phyloP scores from a whole-genome alignment of 2,888 invertebrate species.

The Lasius platythorax region DNA sequence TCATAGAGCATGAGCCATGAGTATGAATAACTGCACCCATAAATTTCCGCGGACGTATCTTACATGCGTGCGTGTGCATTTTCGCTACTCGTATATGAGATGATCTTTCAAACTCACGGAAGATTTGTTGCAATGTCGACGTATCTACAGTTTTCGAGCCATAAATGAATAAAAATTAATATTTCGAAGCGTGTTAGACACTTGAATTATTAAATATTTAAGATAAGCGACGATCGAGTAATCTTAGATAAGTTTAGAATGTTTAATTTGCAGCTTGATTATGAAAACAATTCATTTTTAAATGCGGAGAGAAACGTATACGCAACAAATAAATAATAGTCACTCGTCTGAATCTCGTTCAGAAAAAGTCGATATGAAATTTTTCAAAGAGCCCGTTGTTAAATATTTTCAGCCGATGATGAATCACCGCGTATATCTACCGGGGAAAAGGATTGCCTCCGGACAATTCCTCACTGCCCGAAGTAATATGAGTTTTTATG shows the following conservation, averaged over 20 bases:
- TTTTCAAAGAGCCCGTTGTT: not conserved
- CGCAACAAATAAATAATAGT: not conserved
- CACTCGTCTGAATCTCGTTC: not conserved
- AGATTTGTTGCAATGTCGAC: slow-evolving; percentile 31
- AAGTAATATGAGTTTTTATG: slow-evolving; percentile 47
- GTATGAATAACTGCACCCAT: slow-evolving; percentile 47
- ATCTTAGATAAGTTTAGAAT: not conserved
- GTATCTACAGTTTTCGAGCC: not conserved
- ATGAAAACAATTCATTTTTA: not conserved
- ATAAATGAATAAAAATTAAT: not conserved
- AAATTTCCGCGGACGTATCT: slow-evolving; percentile 48
- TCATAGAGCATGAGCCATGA: slow-evolving; percentile 34
- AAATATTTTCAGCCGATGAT: slow-evolving; percentile 36
- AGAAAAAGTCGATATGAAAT: not conserved
- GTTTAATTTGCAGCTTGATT: not conserved
- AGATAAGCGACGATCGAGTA: not conserved
- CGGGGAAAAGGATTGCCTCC: slow-evolving; percentile 12
- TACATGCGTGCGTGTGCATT: slow-evolving; percentile 33
- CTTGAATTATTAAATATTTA: not conserved
- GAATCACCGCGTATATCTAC: not conserved
- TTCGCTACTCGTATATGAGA: slow-evolving; percentile 11
- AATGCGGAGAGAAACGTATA: not conserved
- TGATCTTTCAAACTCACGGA: slow-evolving; percentile 36
- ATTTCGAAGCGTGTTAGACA: not conserved
- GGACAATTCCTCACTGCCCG: slow-evolving; percentile 28